Conservation (phyloP, 2,797 vertebrate species). For the Sebastes melanostomus region DNA sequence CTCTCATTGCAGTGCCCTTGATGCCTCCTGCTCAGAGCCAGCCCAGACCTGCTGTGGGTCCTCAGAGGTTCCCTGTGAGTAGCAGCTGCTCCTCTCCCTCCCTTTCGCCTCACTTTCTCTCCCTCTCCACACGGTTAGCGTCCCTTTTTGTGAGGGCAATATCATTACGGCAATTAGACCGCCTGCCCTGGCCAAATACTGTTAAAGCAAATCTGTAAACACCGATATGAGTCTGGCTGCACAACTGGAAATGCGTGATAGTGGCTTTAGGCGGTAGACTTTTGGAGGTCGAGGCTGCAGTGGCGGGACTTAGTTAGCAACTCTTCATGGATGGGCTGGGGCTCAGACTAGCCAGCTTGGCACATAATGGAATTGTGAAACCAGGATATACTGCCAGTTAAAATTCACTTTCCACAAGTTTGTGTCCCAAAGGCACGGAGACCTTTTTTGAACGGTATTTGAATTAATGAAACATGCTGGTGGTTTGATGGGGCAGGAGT, state of each 20-base stretch:
- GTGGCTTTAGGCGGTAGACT: constrained; percentile 85
- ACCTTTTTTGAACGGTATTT: constrained; percentile 64
- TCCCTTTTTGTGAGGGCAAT: constrained; percentile 81
- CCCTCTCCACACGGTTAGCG: constrained; percentile 74
- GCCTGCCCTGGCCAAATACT: constrained; percentile 81
- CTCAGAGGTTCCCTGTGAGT: constrained; percentile 99
- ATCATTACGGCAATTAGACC: constrained; percentile 87
- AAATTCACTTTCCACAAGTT: constrained; percentile 73
- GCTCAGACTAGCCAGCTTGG: constrained; percentile 80
- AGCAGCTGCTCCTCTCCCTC: constrained; percentile 86
- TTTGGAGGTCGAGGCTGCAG: constrained; percentile 66
- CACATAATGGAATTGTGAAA: constrained; percentile 76
- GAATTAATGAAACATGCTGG: constrained; percentile 66
- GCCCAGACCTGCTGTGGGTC: constrained; percentile 93
- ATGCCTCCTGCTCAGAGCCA: constrained; percentile 95
- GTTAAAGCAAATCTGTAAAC: constrained; percentile 88
- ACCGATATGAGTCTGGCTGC: constrained; percentile 84
- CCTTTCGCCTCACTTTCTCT: constrained; percentile 68
- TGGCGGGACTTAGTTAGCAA: constrained; percentile 81
- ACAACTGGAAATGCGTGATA: constrained; percentile 87
- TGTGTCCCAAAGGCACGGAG: constrained; percentile 66
- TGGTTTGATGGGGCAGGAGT: constrained; percentile 38
- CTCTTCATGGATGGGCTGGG: constrained; percentile 78
- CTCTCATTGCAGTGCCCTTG: constrained; percentile 93
- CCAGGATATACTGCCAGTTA: constrained; percentile 64